Base-by-base conservation (phyloP, 2,888 invertebrate genomes). In the Stegana nigrithorax region DNA sequence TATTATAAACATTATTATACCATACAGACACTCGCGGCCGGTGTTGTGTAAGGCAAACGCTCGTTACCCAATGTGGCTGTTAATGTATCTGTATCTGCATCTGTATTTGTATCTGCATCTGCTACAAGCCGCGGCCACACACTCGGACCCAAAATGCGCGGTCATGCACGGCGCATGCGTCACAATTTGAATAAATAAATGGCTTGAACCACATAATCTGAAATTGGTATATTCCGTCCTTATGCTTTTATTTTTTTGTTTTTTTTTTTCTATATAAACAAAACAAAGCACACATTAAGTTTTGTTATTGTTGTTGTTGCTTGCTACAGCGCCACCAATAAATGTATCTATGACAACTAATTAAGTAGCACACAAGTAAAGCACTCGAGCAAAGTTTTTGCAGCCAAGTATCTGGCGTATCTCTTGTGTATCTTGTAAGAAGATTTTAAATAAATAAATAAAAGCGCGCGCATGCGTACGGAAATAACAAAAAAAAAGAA, bases 81-180 rank as follows among this genome's bases (percentile, higher is more conserved):
- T 26, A 12, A 36, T 23, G 29, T 69, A 71, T 60, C 65, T 68
- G 69, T 64, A 78, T 64, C 69, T 66, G 67, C 39, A 8, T 39
- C 17, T 17, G 39, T 17, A 39, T 39, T 39, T 8, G 39, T n/a
- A 39, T 39, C 39, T 39, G 39, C 17, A 39, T 39, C 39, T 39
- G 39, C 39, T 14, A 17, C 39, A n/a, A 75, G 75, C 66, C 71
- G 74, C 51, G 64, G 66, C 60, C 61, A 59, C 61, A 70, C 23
- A 27, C 19, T 39, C 14, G 39, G 39, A 14, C 39, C n/a, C 5
- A 12, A 39, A 39, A 39, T 21, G 36, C 19, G 21, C 47, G 42
- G 14, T 17, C n/a, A 14, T n/a, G n/a, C n/a, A n/a, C n/a, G 55
- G 75, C 80, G 75, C 80, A 79, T 79, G 75, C 80, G 80, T 68